A percentile compares a stretch with the other conserved stretches of the same genome.
phyloP scores from a whole-genome alignment of 2,113 vertebrate species.

The Hippocampus barbouri region DNA sequence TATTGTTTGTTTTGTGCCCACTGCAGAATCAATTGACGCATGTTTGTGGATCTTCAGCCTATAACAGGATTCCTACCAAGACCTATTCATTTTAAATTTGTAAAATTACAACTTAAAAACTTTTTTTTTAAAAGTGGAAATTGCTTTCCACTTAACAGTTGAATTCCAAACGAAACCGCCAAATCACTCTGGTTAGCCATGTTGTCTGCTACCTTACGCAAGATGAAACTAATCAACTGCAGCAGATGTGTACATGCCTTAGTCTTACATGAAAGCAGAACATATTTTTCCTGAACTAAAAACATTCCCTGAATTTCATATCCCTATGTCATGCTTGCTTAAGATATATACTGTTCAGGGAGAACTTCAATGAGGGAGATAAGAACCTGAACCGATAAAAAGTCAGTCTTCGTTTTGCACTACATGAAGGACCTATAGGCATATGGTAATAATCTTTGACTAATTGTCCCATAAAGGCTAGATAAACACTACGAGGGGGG shows the following conservation, averaged over 20 bases:
- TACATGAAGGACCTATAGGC: slow-evolving; percentile 46
- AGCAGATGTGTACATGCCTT: neutral
- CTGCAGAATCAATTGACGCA: too few species aligned
- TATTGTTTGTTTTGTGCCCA: too few species aligned
- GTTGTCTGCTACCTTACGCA: neutral
- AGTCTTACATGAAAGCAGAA: neutral
- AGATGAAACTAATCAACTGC: slow-evolving; percentile 5
- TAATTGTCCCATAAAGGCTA: slow-evolving; percentile 58
- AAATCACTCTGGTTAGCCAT: slow-evolving; percentile 8
- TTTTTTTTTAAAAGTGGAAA: neutral
- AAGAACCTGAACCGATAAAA: slow-evolving; percentile 1
- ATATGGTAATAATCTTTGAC: slow-evolving; percentile 63
- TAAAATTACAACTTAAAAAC: too few species aligned
- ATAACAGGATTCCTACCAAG: slow-evolving; percentile 10
- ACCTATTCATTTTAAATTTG: slow-evolving; percentile 17
- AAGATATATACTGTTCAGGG: neutral
- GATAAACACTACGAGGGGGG: slow-evolving; percentile 32
- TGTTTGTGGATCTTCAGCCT: neutral
- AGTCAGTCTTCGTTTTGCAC: slow-evolving; percentile 41
- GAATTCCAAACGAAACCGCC: slow-evolving; percentile 7
- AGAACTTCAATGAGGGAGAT: neutral
- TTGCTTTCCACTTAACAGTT: slow-evolving; percentile 19
- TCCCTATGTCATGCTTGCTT: neutral
- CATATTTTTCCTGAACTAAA: neutral
- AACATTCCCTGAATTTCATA: neutral